Evolutionary conservation across 2,888 invertebrate genomes (phyloP).

Genomic region (Salticus scenicus): DNA sequence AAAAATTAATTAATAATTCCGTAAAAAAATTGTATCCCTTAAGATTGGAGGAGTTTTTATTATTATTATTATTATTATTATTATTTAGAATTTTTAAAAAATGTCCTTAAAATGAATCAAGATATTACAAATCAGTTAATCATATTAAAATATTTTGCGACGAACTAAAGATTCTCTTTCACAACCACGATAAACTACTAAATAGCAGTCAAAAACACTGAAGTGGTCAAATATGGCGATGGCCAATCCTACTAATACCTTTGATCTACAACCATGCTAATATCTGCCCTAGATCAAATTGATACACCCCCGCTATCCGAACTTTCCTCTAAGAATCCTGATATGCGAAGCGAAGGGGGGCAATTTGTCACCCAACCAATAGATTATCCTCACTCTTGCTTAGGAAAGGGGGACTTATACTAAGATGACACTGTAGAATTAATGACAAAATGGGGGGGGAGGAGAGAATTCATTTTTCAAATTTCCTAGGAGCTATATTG

Average conservation of each 20-base stretch:
- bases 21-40: no score
- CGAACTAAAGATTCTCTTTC: no score
- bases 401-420: neutral
- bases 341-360: slow-evolving; percentile 50
- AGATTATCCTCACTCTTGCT: slow-evolving; percentile 60
- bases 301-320: slow-evolving; percentile 42
- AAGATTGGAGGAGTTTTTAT: no score
- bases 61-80: no score
- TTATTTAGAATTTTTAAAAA: no score
- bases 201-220: no score
- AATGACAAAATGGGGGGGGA: slow-evolving; percentile 37
- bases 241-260: neutral
- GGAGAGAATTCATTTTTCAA: slow-evolving; percentile 54
- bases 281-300: slow-evolving; percentile 50
- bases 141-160: no score
- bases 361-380: slow-evolving; percentile 65
- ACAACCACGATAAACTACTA: no score
- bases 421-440: slow-evolving; percentile 57
- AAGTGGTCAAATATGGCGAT: slow-evolving; percentile 38
- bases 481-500: slow-evolving; percentile 32
- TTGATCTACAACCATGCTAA: slow-evolving; percentile 45
- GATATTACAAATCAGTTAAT: no score
- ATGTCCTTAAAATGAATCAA: no score
- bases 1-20: no score
- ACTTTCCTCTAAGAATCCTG: slow-evolving; percentile 25